Evolutionary conservation across 2,113 vertebrate species (phyloP).

Genomic region (Catagonus wagneri): DNA sequence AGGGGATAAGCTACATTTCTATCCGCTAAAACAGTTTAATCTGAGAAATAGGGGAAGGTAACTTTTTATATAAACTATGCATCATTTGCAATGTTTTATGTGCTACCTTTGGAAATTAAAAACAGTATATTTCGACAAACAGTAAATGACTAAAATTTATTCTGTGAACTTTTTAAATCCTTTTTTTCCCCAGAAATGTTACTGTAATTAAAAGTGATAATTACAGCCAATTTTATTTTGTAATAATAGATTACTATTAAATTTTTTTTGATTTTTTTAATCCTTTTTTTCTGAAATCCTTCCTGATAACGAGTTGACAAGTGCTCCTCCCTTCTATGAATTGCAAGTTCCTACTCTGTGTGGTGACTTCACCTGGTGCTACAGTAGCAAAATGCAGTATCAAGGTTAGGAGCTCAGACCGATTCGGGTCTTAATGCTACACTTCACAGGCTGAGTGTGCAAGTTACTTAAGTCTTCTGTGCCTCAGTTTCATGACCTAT

Average conservation of each 20-base stretch:
- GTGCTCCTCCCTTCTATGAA: not conserved
- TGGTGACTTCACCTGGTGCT: not conserved
- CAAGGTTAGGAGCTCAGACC: not conserved
- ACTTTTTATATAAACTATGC: not conserved
- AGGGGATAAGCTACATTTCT: not conserved
- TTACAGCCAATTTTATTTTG: too few species aligned
- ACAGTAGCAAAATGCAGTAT: accelerated
- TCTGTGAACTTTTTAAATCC: not conserved
- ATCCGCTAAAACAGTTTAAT: not conserved
- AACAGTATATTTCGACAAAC: not conserved
- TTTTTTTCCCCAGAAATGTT: too few species aligned
- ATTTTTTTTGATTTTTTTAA: too few species aligned
- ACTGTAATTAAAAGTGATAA: too few species aligned
- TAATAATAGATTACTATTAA: too few species aligned
- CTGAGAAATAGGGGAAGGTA: not conserved
- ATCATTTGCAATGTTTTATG: not conserved
- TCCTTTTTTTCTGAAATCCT: not conserved
- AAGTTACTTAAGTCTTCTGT: not conserved
- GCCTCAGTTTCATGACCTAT: not conserved
- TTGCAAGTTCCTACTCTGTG: not conserved
- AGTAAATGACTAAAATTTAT: not conserved
- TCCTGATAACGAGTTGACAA: not conserved
- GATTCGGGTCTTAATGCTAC: not conserved
- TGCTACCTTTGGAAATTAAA: not conserved
- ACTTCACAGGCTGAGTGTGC: not conserved